Evolutionary conservation across 2,888 invertebrate species (phyloP).

Genomic region (Gortyna flavago): DNA sequence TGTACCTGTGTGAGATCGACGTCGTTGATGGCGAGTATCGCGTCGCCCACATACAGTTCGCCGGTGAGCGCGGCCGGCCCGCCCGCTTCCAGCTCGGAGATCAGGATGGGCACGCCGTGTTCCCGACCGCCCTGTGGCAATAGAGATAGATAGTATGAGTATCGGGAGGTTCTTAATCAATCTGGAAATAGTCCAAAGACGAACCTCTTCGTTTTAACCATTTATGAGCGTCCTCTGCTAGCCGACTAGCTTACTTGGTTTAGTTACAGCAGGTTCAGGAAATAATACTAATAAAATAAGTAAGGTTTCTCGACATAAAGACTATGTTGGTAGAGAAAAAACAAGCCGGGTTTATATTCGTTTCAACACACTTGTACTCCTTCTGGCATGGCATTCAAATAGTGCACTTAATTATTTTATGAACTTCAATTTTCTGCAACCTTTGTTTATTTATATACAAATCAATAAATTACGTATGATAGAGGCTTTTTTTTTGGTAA

Average conservation of each 20-base stretch:
- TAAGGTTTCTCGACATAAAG: no score
- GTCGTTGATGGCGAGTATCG: constrained; percentile 95
- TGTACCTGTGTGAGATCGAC: constrained; percentile 92
- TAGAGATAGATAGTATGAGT: neutral
- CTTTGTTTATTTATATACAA: neutral
- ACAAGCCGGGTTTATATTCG: neutral
- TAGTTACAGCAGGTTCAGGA: neutral
- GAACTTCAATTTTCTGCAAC: no score
- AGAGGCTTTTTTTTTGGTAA: neutral
- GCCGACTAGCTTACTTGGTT: neutral
- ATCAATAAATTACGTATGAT: neutral
- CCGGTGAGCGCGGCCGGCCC: constrained; percentile 94
- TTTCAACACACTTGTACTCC: neutral
- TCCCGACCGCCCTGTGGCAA: constrained; percentile 93
- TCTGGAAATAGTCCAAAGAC: neutral
- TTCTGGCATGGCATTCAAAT: neutral
- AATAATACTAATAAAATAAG: neutral
- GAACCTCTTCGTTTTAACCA: neutral
- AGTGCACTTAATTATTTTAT: neutral
- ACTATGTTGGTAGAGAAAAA: neutral
- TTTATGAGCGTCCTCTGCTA: neutral
- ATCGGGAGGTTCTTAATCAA: neutral
- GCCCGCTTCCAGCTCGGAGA: constrained; percentile 94
- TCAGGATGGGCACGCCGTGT: constrained; percentile 96
- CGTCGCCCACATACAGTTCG: constrained; percentile 95